Conservation (phyloP, 2,113 vertebrate genomes). For the Rousettus leschenaultii region DNA sequence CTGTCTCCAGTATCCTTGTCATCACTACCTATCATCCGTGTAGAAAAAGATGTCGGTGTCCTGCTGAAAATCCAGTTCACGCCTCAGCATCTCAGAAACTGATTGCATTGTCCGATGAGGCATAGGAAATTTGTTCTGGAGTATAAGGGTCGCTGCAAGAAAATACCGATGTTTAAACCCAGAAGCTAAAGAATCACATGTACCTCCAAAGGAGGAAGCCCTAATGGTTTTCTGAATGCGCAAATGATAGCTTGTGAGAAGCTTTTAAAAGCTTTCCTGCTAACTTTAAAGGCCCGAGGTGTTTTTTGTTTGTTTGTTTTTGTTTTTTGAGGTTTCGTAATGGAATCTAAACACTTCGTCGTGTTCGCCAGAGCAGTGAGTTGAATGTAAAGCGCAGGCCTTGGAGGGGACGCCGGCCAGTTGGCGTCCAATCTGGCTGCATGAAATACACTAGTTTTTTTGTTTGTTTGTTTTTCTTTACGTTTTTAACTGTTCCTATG, state of each 20-base stretch:
- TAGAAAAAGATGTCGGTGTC: neutral
- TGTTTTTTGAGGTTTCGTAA: conserved; percentile 61
- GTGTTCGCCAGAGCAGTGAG: conserved; percentile 50
- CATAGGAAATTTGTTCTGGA: neutral
- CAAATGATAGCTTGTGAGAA: conserved; percentile 57
- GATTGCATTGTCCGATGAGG: conserved; percentile 5
- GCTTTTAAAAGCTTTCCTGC: conserved; percentile 67
- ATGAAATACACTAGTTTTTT: conserved; percentile 9
- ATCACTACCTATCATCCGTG: neutral
- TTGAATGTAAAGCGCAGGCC: conserved; percentile 51
- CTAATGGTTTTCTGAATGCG: conserved; percentile 62
- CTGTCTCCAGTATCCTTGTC: neutral
- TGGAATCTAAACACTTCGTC: conserved; percentile 58
- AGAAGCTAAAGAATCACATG: neutral
- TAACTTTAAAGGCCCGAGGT: conserved; percentile 20
- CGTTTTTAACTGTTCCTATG: conserved; percentile 23
- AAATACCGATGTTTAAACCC: conserved; percentile 52
- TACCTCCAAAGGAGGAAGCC: conserved; percentile 37
- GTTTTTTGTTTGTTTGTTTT: neutral
- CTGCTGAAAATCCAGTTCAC: neutral
- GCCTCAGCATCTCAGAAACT: conserved; percentile 1
- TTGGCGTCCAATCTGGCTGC: neutral
- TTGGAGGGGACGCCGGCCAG: conserved; percentile 1
- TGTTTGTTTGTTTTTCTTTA: neutral
- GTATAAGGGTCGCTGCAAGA: conserved; percentile 35